phyloP scores from a whole-genome alignment of 1,140 invertebrate genomes.

The Acromyrmex echinatior region DNA sequence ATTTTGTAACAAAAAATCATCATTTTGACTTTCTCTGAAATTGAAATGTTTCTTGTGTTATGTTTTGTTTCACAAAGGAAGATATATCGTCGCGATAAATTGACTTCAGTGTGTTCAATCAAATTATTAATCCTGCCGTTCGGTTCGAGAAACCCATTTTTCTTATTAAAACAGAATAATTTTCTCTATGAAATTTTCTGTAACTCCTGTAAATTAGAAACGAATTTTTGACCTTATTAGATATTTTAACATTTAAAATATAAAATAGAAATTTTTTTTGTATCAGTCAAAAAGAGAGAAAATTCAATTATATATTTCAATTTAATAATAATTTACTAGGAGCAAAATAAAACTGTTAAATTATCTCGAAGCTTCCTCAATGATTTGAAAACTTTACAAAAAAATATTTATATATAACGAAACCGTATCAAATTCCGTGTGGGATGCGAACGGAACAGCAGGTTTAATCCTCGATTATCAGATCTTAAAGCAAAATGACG shows the following conservation, averaged over 20 bases:
- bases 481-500: neutral
- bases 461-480: neutral
- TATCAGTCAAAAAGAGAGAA: neutral
- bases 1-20: too few species aligned
- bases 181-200: neutral
- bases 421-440: neutral
- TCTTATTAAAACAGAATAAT: neutral
- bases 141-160: neutral
- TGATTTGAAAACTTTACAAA: neutral
- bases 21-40: too few species aligned
- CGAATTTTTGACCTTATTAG: neutral
- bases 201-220: neutral
- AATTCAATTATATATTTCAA: neutral
- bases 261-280: neutral
- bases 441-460: neutral
- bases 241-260: neutral
- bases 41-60: neutral
- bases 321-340: neutral
- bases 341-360: neutral
- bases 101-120: neutral
- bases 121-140: constrained; percentile 5
- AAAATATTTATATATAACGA: too few species aligned
- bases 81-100: neutral
- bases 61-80: neutral
- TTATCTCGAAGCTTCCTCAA: neutral